Percentiles rank a stretch among this genome's conserved stretches.
Evolutionary conservation across 2,888 invertebrate genomes (phyloP).

Genomic region (Sesia apiformis): DNA sequence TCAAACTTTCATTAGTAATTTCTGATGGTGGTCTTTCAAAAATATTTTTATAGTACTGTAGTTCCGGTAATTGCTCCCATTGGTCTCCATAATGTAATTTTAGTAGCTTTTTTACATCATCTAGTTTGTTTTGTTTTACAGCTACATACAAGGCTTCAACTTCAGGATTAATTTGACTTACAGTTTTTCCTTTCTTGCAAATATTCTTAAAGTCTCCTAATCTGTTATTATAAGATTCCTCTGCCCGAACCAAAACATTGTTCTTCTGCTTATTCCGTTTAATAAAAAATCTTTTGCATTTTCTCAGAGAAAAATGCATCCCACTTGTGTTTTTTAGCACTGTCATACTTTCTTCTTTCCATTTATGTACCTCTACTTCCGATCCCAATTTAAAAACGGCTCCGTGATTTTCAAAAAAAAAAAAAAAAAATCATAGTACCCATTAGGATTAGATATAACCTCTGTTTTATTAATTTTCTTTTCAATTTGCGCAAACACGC

Average conservation of each 20-base stretch:
- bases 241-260: constrained; percentile 9
- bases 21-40: background rate
- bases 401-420: constrained; percentile 11
- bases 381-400: constrained; percentile 7
- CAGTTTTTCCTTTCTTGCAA: constrained; percentile 10
- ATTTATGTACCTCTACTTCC: constrained; percentile 4
- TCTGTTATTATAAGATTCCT: constrained; percentile 9
- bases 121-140: constrained; percentile 8
- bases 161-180: constrained; percentile 9
- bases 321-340: no score
- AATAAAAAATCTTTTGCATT: constrained; percentile 10
- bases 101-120: constrained; percentile 7
- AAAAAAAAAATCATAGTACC: constrained; percentile 8
- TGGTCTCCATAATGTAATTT: constrained; percentile 1
- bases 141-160: constrained; percentile 7
- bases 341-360: constrained; percentile 10
- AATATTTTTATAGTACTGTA: background rate
- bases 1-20: background rate
- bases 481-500: constrained; percentile 15
- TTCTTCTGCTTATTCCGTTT: constrained; percentile 8
- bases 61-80: background rate
- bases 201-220: constrained; percentile 8
- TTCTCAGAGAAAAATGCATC: constrained; percentile 8
- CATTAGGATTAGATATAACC: constrained; percentile 9
- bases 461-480: constrained; percentile 11